These are phyloP conservation scores for Xestia xanthographa DNA, from an alignment of 2,888 invertebrate species.

Conservation along the genomic window DNA sequence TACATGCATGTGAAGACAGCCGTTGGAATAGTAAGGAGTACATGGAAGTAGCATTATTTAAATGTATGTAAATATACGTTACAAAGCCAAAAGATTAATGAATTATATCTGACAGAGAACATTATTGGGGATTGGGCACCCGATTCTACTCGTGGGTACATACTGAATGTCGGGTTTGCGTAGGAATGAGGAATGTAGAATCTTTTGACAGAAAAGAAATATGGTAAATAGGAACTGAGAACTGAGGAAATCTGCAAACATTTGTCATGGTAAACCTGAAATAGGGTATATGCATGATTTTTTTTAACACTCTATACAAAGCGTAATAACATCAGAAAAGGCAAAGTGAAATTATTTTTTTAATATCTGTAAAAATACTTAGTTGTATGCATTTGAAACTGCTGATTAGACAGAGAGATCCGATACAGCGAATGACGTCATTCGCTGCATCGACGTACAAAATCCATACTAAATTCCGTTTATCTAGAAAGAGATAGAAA, in stretches of 20 bases:
- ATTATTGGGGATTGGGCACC: slow-evolving; percentile 34
- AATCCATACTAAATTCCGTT: no score
- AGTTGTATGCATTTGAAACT: no score
- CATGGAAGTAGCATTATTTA: slow-evolving; percentile 63
- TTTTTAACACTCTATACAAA: no score
- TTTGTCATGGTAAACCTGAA: neutral
- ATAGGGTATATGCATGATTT: no score
- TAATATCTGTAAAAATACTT: no score
- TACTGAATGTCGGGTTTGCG: neutral
- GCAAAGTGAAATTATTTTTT: no score
- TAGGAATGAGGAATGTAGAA: neutral
- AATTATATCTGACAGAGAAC: slow-evolving; percentile 40
- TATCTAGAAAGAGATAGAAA: no score
- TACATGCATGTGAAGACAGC: slow-evolving; percentile 61
- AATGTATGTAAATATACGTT: slow-evolving; percentile 54
- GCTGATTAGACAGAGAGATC: no score
- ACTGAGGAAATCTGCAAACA: neutral
- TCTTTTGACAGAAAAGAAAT: neutral
- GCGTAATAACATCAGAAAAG: no score
- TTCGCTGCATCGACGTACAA: no score
- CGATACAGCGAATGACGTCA: no score
- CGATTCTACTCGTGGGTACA: neutral
- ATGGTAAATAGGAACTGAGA: neutral
- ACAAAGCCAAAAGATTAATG: slow-evolving; percentile 49
- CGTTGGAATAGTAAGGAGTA: slow-evolving; percentile 39